These are phyloP conservation scores for Hirtodrosophila duncani DNA, from an alignment of 2,888 invertebrate species.

Conservation along the genomic window DNA sequence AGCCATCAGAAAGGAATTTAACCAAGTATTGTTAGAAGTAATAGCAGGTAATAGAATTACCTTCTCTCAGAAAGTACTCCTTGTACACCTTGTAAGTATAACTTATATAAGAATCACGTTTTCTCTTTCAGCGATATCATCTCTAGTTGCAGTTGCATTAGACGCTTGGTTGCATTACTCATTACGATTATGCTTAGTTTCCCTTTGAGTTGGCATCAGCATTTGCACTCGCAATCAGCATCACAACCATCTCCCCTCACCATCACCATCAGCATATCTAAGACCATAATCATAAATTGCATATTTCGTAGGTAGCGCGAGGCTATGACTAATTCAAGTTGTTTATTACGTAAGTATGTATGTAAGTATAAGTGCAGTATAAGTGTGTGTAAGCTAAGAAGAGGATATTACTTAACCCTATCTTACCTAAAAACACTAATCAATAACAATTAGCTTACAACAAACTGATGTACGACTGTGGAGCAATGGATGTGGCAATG, in stretches of 20 bases:
- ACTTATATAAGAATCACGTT: no score
- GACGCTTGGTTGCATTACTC: conserved; percentile 27
- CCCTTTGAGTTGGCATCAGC: conserved; percentile 13
- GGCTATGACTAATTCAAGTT: conserved; percentile 17
- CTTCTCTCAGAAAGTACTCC: no score
- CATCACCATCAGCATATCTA: no score
- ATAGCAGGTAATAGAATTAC: no score
- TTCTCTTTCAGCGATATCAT: conserved; percentile 11
- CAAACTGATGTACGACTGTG: conserved; percentile 14
- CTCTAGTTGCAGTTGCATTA: conserved; percentile 1
- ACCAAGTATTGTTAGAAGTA: no score
- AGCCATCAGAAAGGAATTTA: no score
- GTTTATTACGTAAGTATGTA: conserved; percentile 27
- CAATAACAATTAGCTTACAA: conserved; percentile 54
- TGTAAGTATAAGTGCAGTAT: background rate
- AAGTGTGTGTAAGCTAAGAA: background rate
- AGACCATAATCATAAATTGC: conserved; percentile 25
- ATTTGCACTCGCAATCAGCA: no score
- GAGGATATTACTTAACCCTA: conserved; percentile 15
- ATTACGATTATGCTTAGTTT: conserved; percentile 31
- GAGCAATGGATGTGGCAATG: conserved; percentile 3
- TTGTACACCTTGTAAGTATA: no score
- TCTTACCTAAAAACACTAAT: conserved; percentile 48
- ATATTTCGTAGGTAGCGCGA: conserved; percentile 4
- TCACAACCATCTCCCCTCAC: no score